Conservation (phyloP, 1,140 invertebrate species). For the Tribolium castaneum region DNA sequence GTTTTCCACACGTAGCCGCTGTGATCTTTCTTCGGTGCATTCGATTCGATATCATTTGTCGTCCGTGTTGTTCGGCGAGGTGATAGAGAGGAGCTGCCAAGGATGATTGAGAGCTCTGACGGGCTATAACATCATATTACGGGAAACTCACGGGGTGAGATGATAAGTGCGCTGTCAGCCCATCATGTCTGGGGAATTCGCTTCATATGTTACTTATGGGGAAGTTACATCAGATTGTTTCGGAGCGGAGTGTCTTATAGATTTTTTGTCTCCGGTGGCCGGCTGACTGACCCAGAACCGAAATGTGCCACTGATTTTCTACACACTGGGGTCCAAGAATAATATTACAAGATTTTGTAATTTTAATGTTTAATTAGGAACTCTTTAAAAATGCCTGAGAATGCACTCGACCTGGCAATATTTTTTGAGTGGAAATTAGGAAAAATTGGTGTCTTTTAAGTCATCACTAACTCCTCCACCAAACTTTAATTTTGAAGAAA, state of each 20-base stretch:
- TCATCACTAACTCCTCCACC: no score
- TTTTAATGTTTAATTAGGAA: no score
- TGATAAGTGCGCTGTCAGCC: constrained; percentile 59
- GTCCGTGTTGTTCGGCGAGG: constrained; percentile 35
- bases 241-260: neutral
- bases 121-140: constrained; percentile 63
- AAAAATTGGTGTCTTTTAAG: no score
- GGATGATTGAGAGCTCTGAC: constrained; percentile 61
- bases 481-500: no score
- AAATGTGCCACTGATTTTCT: neutral
- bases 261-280: constrained; percentile 1
- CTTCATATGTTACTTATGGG: constrained; percentile 46
- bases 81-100: constrained; percentile 56
- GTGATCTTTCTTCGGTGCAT: constrained; percentile 3
- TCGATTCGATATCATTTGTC: neutral
- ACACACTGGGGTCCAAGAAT: no score
- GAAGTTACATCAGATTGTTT: neutral
- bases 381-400: no score
- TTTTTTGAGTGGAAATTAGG: no score
- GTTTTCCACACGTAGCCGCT: constrained; percentile 3
- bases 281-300: neutral
- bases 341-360: no score
- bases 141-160: constrained; percentile 55
- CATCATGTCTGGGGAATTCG: constrained; percentile 56
- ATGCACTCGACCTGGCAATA: no score